Evolutionary conservation across 2,888 invertebrate species (phyloP).

Genomic region (Leptopterna dolabrata): DNA sequence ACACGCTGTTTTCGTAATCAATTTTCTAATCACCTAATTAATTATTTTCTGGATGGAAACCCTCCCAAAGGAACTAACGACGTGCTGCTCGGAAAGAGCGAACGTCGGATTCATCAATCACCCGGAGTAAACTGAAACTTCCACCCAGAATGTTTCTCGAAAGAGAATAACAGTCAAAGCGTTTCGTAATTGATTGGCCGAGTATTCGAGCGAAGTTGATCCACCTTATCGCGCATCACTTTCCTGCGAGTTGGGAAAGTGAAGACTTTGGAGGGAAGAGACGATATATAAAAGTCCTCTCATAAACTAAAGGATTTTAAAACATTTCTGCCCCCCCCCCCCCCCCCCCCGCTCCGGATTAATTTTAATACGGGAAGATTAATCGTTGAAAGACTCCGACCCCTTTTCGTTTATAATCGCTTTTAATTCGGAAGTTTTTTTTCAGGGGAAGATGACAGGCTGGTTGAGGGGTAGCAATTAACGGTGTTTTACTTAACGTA

Average conservation of each 20-base stretch:
- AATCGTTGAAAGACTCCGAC: not conserved
- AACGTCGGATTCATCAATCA: not conserved
- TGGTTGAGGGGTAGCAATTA: not conserved
- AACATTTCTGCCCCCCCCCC: not conserved
- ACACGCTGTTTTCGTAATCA: too few species aligned
- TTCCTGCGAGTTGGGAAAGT: not conserved
- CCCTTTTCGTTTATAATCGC: not conserved
- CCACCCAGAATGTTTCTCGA: not conserved
- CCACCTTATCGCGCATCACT: not conserved
- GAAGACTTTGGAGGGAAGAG: not conserved
- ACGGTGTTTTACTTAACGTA: not conserved
- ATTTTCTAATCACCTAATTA: too few species aligned
- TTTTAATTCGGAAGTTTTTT: not conserved
- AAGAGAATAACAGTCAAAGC: not conserved
- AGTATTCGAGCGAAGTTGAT: not conserved
- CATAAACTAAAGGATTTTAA: not conserved
- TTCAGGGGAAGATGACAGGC: not conserved
- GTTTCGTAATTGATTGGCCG: not conserved
- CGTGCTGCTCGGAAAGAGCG: too few species aligned
- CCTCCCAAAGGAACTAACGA: too few species aligned
- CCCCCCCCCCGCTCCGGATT: too few species aligned
- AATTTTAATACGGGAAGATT: not conserved
- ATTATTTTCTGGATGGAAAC: too few species aligned
- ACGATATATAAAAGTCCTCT: not conserved
- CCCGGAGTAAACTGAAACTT: not conserved